phyloP scores from a whole-genome alignment of 2,888 invertebrate species.

The Aphrophora alni region DNA sequence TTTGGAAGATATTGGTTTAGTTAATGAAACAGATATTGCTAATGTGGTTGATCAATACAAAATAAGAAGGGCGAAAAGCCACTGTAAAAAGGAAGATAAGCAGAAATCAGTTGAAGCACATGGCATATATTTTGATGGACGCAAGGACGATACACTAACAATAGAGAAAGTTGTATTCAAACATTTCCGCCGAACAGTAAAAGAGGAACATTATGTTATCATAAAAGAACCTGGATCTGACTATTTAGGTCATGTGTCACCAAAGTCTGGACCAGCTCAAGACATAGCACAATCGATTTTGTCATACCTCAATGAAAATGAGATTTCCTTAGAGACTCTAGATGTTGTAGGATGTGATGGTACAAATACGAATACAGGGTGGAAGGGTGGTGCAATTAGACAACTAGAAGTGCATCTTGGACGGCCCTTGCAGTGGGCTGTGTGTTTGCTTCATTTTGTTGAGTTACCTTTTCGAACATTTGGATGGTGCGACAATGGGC shows the following conservation, averaged over 20 bases:
- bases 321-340: conserved; percentile 29
- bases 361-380: conserved; percentile 25
- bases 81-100: background rate
- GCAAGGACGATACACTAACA: conserved; percentile 14
- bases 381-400: conserved; percentile 30
- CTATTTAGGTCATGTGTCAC: conserved; percentile 30
- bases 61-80: conserved; percentile 28
- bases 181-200: conserved; percentile 24
- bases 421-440: conserved; percentile 25
- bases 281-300: conserved; percentile 18
- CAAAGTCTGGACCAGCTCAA: conserved; percentile 16
- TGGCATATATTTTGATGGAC: conserved; percentile 27
- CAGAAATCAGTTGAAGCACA: conserved; percentile 9
- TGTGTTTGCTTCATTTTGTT: conserved; percentile 24
- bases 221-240: conserved; percentile 27
- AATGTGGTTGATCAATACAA: conserved; percentile 18
- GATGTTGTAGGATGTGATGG: conserved; percentile 22
- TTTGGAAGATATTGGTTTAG: conserved; percentile 25
- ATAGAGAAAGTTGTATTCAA: conserved; percentile 4
- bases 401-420: conserved; percentile 25
- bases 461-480: conserved; percentile 23
- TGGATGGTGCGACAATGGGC: conserved; percentile 42
- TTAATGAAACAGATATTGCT: conserved; percentile 24
- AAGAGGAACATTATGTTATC: conserved; percentile 19
- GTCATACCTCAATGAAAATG: conserved; percentile 10